Conservation (phyloP, 2,113 vertebrate species). For the Platysteira castanea region DNA sequence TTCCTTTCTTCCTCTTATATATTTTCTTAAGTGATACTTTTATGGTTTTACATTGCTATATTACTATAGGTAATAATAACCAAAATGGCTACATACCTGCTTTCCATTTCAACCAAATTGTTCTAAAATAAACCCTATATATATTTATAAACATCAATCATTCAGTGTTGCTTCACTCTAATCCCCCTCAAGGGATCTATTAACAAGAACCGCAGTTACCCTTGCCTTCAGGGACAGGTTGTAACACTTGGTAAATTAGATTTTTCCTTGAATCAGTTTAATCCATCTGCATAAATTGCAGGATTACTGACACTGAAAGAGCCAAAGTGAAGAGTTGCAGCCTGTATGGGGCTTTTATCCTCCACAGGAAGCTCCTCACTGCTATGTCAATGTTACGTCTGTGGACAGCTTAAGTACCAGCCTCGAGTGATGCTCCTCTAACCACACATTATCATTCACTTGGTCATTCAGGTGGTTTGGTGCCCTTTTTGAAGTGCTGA, state of each 20-base stretch:
- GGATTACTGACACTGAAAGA: not conserved
- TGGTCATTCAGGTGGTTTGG: not conserved
- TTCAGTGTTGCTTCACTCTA: not conserved
- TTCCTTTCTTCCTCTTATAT: not conserved
- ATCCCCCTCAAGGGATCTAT: not conserved
- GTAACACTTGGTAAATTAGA: not conserved
- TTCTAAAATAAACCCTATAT: not conserved
- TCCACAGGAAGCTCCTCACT: not conserved
- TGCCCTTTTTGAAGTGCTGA: not conserved
- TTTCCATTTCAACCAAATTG: not conserved
- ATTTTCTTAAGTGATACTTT: not conserved
- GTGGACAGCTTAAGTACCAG: not conserved
- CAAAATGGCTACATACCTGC: not conserved
- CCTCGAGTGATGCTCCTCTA: not conserved
- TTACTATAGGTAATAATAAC: not conserved
- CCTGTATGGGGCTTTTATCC: not conserved
- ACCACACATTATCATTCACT: not conserved
- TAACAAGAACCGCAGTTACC: not conserved
- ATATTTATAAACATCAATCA: not conserved
- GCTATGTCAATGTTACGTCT: not conserved
- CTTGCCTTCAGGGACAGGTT: not conserved
- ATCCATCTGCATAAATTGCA: not conserved
- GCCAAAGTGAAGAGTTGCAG: not conserved
- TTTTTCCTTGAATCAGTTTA: not conserved
- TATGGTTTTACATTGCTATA: not conserved